These are phyloP conservation scores for Mythimna lalbum DNA, from an alignment of 2,888 invertebrate genomes.

Conservation along the genomic window DNA sequence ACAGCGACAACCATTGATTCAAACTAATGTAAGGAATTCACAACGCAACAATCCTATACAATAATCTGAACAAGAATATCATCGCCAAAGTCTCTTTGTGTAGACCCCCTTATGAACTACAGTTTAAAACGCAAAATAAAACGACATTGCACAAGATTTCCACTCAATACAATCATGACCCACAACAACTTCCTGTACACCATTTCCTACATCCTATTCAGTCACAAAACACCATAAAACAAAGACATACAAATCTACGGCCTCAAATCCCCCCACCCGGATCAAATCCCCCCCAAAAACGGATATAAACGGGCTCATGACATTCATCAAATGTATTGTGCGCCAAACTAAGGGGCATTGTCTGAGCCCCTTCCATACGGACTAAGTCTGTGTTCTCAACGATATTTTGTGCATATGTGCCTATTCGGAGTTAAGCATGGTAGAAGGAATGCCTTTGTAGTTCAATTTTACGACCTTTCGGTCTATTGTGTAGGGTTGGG, in stretches of 20 bases:
- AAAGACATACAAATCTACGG: slow-evolving; percentile 39
- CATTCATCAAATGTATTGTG: slow-evolving; percentile 56
- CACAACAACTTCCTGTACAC: not conserved
- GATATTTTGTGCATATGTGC: slow-evolving; percentile 73
- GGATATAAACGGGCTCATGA: slow-evolving; percentile 53
- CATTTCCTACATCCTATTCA: slow-evolving; percentile 2
- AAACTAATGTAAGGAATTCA: too few relatives aligned
- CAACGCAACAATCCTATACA: too few relatives aligned
- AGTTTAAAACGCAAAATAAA: not conserved
- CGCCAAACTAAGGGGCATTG: slow-evolving; percentile 40
- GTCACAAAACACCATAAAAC: slow-evolving; percentile 33
- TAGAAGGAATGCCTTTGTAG: slow-evolving; percentile 79
- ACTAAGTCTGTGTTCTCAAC: slow-evolving; percentile 48
- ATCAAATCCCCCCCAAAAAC: slow-evolving; percentile 47
- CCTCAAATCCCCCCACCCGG: slow-evolving; percentile 41
- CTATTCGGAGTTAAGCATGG: slow-evolving; percentile 75
- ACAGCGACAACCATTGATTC: too few relatives aligned
- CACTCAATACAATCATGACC: not conserved
- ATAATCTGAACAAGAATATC: too few relatives aligned
- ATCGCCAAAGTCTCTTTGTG: too few relatives aligned
- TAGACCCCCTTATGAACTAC: too few relatives aligned
- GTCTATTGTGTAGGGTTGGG: slow-evolving; percentile 71
- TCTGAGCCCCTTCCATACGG: slow-evolving; percentile 58
- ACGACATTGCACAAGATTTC: not conserved
- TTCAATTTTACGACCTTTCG: slow-evolving; percentile 76